These are phyloP conservation scores for Burhinus oedicnemus DNA, from an alignment of 2,113 vertebrate species.

Conservation along the genomic window DNA sequence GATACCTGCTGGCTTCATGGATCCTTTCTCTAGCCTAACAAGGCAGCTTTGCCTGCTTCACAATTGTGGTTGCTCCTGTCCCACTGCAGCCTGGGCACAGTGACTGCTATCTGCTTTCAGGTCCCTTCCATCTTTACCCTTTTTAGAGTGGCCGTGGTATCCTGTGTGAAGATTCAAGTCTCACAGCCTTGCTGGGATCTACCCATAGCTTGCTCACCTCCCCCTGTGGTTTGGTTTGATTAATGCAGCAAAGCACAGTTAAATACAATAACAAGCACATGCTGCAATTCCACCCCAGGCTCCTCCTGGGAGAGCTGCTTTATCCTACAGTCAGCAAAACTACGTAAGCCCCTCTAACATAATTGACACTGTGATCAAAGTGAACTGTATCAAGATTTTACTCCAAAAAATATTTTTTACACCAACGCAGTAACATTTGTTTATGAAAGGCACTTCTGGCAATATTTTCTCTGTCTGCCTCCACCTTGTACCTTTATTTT, in stretches of 20 bases:
- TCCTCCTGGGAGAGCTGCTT: background rate
- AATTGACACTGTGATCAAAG: background rate
- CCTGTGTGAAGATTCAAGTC: background rate
- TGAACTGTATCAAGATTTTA: background rate
- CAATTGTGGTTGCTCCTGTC: accelerated
- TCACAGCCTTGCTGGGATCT: background rate
- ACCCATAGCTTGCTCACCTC: background rate
- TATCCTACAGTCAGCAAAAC: background rate
- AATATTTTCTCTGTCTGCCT: background rate
- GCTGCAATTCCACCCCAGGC: background rate
- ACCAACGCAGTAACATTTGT: background rate
- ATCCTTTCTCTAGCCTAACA: background rate
- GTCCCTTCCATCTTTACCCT: background rate
- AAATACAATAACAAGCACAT: background rate
- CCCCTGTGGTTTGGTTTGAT: background rate
- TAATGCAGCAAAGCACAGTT: background rate
- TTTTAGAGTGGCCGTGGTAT: accelerated
- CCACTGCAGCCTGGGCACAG: background rate
- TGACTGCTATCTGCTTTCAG: background rate
- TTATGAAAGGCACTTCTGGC: background rate
- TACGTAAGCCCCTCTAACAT: background rate
- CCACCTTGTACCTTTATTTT: background rate
- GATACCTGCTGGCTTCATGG: background rate
- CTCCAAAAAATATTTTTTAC: background rate
- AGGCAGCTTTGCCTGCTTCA: background rate